Evolutionary conservation across 1,140 invertebrate species (phyloP).

Genomic region (Euura saliciscinereae): DNA sequence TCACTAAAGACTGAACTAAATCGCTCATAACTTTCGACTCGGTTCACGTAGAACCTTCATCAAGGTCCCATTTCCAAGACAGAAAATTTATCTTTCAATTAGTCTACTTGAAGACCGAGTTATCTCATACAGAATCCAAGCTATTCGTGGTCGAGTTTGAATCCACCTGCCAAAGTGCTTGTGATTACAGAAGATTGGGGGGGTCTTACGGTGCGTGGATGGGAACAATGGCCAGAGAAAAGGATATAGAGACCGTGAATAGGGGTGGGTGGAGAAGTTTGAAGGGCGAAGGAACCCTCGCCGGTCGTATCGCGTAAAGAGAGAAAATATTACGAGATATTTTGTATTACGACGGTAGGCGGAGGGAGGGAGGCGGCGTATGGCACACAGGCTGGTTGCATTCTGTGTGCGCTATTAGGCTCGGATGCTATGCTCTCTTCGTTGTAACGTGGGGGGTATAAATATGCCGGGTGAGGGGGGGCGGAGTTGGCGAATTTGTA

Average conservation of each 20-base stretch:
- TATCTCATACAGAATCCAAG: too few relatives aligned
- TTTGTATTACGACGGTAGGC: conserved; percentile 2
- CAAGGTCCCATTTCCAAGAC: too few relatives aligned
- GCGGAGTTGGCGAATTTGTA: background rate
- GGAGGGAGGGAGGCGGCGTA: background rate
- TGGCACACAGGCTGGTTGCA: too few relatives aligned
- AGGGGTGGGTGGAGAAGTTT: background rate
- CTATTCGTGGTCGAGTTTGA: too few relatives aligned
- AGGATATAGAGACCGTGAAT: background rate
- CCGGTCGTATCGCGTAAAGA: background rate
- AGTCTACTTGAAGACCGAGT: too few relatives aligned
- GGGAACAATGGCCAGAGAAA: conserved; percentile 1
- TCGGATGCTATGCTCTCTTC: background rate
- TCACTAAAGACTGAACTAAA: too few relatives aligned
- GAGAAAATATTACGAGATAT: background rate
- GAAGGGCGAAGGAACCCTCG: background rate
- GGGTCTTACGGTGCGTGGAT: background rate
- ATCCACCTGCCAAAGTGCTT: too few relatives aligned
- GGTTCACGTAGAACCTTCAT: too few relatives aligned
- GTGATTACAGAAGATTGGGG: too few relatives aligned
- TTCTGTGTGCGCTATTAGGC: too few relatives aligned
- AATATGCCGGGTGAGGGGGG: background rate
- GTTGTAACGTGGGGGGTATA: background rate
- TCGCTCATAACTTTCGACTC: too few relatives aligned
- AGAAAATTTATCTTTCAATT: too few relatives aligned